Conservation (phyloP, 2,797 vertebrate species). For the Chromis chromis region DNA sequence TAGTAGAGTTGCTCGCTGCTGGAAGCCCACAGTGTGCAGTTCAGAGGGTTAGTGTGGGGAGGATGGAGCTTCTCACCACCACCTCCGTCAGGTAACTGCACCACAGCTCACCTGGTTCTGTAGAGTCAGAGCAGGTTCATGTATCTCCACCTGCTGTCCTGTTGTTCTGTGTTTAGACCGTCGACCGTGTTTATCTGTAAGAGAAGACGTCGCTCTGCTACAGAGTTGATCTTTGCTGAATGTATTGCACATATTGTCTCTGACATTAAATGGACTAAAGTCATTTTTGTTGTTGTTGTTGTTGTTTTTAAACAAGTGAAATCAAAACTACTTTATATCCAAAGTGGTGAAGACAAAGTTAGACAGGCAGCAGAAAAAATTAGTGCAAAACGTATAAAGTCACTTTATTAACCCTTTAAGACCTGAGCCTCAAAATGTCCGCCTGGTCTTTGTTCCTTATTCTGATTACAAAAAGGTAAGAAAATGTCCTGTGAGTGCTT, state of each 20-base stretch:
- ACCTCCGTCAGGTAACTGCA: constrained; percentile 9
- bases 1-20: constrained; percentile 51
- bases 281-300: constrained; percentile 2
- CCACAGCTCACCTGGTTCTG: neutral
- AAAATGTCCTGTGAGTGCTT: too few relatives aligned
- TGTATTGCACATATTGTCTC: constrained; percentile 66
- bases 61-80: neutral
- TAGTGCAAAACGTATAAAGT: too few relatives aligned
- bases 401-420: too few relatives aligned
- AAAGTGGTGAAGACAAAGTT: too few relatives aligned
- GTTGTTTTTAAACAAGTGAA: neutral
- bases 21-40: constrained; percentile 18
- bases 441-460: too few relatives aligned
- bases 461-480: too few relatives aligned
- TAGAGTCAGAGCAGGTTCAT: constrained; percentile 19
- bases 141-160: constrained; percentile 22
- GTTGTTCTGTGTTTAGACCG: constrained; percentile 45
- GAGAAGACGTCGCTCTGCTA: constrained; percentile 36
- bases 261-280: constrained; percentile 67
- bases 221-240: constrained; percentile 45
- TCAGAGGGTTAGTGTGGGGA: constrained; percentile 11
- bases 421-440: too few relatives aligned
- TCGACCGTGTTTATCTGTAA: constrained; percentile 20
- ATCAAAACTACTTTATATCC: too few relatives aligned
- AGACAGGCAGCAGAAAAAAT: too few relatives aligned